Percentiles rank a stretch among this genome's conserved stretches.
These are phyloP conservation scores for Lobophora halterata DNA, from an alignment of 2,888 invertebrate genomes.

Conservation along the genomic window DNA sequence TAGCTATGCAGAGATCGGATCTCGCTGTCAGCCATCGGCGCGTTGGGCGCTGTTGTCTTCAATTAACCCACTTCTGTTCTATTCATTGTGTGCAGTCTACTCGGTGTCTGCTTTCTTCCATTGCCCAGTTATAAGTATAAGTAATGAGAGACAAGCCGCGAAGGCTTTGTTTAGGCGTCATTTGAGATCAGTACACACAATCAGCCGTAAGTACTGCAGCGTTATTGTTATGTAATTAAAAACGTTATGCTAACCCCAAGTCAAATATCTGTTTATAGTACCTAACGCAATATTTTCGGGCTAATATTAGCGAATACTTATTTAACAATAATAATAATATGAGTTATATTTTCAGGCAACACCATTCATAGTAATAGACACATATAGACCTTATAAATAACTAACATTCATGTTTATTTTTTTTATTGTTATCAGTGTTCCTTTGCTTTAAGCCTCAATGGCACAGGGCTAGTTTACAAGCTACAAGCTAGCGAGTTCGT, in stretches of 20 bases:
- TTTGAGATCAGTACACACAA: conserved; percentile 56
- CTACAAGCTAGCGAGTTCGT: no score
- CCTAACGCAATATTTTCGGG: no score
- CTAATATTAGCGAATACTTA: no score
- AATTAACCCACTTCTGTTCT: conserved; percentile 73
- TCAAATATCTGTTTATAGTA: neutral
- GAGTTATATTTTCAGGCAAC: no score
- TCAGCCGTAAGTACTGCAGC: conserved; percentile 46
- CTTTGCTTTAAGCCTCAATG: no score
- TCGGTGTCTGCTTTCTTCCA: conserved; percentile 76
- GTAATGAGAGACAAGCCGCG: conserved; percentile 55
- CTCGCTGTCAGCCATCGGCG: conserved; percentile 56
- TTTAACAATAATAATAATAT: no score
- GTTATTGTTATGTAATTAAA: conserved; percentile 35
- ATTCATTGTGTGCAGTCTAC: conserved; percentile 71
- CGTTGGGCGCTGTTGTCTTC: conserved; percentile 67
- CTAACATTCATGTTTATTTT: no score
- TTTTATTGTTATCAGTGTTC: no score
- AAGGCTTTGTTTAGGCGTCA: conserved; percentile 58
- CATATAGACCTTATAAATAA: no score
- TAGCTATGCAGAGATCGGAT: conserved; percentile 56
- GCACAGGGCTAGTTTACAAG: no score
- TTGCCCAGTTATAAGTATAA: conserved; percentile 60
- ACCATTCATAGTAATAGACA: no score
- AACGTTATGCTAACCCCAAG: conserved; percentile 35